Evolutionary conservation across 2,113 vertebrate species (phyloP), one percentile per base, ranked within the genome.

Genomic region (Neolamprologus hecqui): DNA sequence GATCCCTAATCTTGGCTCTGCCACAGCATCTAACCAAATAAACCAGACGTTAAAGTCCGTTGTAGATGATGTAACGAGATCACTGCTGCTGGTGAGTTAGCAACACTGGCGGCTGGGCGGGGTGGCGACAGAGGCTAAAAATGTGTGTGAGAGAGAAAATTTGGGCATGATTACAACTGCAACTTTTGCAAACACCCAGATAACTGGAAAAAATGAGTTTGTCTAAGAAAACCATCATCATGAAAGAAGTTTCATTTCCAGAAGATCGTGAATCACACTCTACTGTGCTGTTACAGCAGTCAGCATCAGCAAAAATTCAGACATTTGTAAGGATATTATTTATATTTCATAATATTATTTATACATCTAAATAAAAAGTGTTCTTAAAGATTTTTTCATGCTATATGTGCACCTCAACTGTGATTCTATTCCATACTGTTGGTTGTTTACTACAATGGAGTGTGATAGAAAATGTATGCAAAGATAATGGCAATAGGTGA

Each of bases 61-160:
- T 60, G 55, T 58, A 26, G 68, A 86, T 90, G 84, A 93, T 68
- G 82, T 77, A 92, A 90, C 86, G n/a, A 80, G 65, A 90, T 90
- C 81, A 57, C 51, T 33, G 84, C 80, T 17, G 65, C 84, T 82
- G 85, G 82, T 85, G 80, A 90, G 79, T 75, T 13, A 53, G 86
- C 53, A 79, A 79, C 65, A 81, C 42, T 77, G 73, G 10, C 5
- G 7, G 45, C 77, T 63, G 42, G 63, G 35, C 5, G 10, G 14
- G 63, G 33, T 7, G 26, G 14, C 3, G 10, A 49, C 23, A 49
- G 58, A 81, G 53, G 75, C 49, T 79, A 81, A 57, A 84, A 55
- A 47, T 31, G 58, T 63, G 23, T 6, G 45, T 13, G 33, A 9
- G 31, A 63, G 53, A 86, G 35, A 90, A 47, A 88, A 47, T 51